These are phyloP conservation scores for Avahi laniger DNA, from an alignment of 2,797 vertebrate species.

Conservation along the genomic window DNA sequence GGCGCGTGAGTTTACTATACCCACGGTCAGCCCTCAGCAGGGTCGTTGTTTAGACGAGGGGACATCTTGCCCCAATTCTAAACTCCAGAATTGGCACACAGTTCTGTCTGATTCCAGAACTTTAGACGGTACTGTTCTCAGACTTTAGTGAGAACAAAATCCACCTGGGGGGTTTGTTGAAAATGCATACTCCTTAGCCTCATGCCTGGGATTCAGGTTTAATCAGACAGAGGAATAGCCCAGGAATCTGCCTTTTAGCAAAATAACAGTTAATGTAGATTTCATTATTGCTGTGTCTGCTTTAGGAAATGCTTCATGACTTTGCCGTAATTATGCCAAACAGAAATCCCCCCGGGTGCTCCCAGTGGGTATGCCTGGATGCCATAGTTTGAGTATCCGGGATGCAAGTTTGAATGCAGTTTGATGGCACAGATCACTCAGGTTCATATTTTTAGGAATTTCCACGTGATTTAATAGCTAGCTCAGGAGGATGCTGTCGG, in stretches of 20 bases:
- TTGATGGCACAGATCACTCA: neutral
- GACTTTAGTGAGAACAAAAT: neutral
- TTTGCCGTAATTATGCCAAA: neutral
- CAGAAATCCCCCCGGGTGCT: neutral
- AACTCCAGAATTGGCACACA: neutral
- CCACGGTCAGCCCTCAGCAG: neutral
- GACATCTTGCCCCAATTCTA: neutral
- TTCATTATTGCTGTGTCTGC: neutral
- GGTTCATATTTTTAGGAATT: neutral
- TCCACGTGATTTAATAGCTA: neutral
- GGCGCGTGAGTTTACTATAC: neutral
- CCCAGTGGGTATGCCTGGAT: neutral
- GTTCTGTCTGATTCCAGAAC: neutral
- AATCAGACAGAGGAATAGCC: accelerated
- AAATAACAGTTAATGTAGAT: neutral
- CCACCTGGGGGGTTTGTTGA: neutral
- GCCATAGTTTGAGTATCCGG: neutral
- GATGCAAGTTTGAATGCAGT: neutral
- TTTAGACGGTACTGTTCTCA: neutral
- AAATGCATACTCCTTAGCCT: neutral
- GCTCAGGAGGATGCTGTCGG: neutral
- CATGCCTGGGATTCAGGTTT: neutral
- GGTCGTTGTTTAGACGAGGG: neutral
- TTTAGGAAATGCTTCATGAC: neutral
- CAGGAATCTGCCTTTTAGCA: neutral